Conservation (phyloP, 2,888 invertebrate genomes). For the Alsophila aescularia region DNA sequence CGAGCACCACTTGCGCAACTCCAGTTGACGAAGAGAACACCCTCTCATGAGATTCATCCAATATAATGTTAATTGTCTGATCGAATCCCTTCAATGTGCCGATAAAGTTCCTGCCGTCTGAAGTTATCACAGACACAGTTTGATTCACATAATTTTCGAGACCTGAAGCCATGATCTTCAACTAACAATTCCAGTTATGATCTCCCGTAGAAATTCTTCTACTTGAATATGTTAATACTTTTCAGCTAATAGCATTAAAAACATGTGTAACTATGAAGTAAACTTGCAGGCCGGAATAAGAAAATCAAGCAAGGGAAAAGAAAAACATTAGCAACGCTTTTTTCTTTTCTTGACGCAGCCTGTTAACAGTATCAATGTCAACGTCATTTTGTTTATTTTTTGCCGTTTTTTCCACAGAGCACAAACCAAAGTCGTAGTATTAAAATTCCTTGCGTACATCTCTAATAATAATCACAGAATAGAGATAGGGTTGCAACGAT, state of each 20-base stretch:
- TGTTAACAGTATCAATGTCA: too few species aligned
- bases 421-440: too few species aligned
- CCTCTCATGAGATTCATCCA: conserved; percentile 99
- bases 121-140: conserved; percentile 97
- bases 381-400: too few species aligned
- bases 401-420: too few species aligned
- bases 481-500: too few species aligned
- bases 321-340: too few species aligned
- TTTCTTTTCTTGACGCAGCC: too few species aligned
- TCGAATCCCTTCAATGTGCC: conserved; percentile 99
- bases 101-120: conserved; percentile 98
- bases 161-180: conserved; percentile 90
- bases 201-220: background rate
- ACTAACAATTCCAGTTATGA: background rate
- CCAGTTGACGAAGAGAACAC: conserved; percentile 97
- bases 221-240: background rate
- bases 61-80: conserved; percentile 99
- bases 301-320: too few species aligned
- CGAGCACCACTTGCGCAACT: conserved; percentile 94
- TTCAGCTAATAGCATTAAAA: background rate
- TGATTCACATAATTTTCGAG: conserved; percentile 95
- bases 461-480: too few species aligned
- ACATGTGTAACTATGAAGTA: too few species aligned
- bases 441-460: too few species aligned
- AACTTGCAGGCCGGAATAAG: too few species aligned